Evolutionary conservation across 2,888 invertebrate genomes (phyloP).

Genomic region (Cosmorhoe ocellata): DNA sequence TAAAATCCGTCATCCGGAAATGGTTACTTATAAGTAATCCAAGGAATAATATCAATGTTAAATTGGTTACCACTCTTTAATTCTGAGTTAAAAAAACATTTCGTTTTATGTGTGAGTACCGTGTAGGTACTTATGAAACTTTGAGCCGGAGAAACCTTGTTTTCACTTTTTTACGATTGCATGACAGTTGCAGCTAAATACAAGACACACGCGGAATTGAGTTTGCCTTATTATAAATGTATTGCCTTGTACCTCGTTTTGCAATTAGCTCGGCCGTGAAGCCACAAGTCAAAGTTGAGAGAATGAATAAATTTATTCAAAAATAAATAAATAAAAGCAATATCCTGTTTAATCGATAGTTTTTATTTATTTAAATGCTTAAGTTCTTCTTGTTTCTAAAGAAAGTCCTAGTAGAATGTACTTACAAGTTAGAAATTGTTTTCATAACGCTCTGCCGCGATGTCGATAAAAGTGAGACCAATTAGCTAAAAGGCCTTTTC

Average conservation of each 20-base stretch:
- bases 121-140: conserved; percentile 16
- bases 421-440: conserved; percentile 1
- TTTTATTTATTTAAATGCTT: too few species aligned
- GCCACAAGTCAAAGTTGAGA: conserved; percentile 3
- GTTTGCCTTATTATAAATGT: conserved; percentile 46
- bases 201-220: conserved; percentile 50
- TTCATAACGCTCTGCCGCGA: background rate
- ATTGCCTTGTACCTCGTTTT: conserved; percentile 23
- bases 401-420: too few species aligned
- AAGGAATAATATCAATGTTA: background rate
- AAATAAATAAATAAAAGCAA: too few species aligned
- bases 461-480: conserved; percentile 9
- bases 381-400: too few species aligned
- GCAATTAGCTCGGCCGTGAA: conserved; percentile 19
- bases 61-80: too few species aligned
- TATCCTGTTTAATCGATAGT: too few species aligned
- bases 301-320: conserved; percentile 8
- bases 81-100: background rate
- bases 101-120: conserved; percentile 4
- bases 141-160: conserved; percentile 54
- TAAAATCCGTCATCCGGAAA: conserved; percentile 11
- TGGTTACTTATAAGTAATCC: background rate
- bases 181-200: conserved; percentile 60
- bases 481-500: conserved; percentile 18
- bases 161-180: conserved; percentile 74